Evolutionary conservation across 2,113 vertebrate genomes (phyloP), one percentile per base, ranked within the genome.

Genomic region (Ophthalmolycus amberensis): DNA sequence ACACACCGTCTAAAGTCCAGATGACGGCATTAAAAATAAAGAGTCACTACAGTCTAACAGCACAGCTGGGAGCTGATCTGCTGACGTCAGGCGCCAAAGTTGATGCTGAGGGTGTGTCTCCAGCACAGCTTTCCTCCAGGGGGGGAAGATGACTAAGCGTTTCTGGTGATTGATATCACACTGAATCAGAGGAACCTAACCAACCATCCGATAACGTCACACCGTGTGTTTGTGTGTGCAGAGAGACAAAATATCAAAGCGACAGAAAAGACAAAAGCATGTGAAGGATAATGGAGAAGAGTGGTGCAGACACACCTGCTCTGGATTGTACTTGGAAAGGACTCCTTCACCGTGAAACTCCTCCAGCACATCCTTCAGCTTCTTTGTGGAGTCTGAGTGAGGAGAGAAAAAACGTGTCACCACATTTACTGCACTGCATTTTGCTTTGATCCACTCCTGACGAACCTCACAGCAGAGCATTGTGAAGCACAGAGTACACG

Each of bases 291-390:
- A 44, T 9, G 27, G 48, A 40, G 54, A 9, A 3, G 50, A 12
- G 40, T 29, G 16, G 9, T 14, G n/a, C 50, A 32, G 40, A 89
- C 93, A 48, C 94, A 99, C 98, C 96, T 98, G 95, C 74, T 97
- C 97, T 0, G 97, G 96, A 69, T 97, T 96, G 92, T 96, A 97
- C 86, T 95, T 97, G 87, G 96, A 95, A 65, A 97, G 96, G 38
- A 96, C 88, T 0, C 97, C 97, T 0, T 96, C 95, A 10, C 96
- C 95, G 0, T 96, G 94, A 91, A 99, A 98, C 91, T 99, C 97
- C 88, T 96, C 93, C 92, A 99, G 94, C 56, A 98, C 97, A 91
- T 99, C 97, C 90, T 98, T 99, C 77, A 99, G 94, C 94, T 97
- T 98, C 95, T 97, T 99, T 11, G 94, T 94, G 75, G 98, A 98